A percentile compares a stretch with the other conserved stretches of the same genome.
phyloP scores from a whole-genome alignment of 2,797 vertebrate species.

The Anisognathus igniventris region DNA sequence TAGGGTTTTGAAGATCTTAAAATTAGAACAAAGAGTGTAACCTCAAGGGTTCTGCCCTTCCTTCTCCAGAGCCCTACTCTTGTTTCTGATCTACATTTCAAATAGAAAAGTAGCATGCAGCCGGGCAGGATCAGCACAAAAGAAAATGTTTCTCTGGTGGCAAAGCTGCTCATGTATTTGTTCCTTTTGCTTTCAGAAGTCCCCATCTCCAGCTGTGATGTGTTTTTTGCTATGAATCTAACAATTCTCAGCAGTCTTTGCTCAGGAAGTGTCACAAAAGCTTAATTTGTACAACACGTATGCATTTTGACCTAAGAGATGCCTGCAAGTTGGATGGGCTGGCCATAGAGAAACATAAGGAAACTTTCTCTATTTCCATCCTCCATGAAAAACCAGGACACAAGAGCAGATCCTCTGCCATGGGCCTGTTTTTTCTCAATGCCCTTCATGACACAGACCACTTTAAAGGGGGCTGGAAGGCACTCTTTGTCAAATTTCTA shows the following conservation, averaged over 20 bases:
- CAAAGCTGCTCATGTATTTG: background rate
- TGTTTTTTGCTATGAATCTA: background rate
- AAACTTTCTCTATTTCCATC: slow-evolving; percentile 36
- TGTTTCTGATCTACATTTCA: background rate
- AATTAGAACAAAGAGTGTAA: background rate
- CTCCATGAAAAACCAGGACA: background rate
- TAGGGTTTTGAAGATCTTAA: background rate
- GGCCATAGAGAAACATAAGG: background rate
- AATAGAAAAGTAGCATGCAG: background rate
- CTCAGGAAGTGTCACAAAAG: background rate
- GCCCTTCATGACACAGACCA: slow-evolving; percentile 1
- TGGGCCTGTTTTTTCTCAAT: slow-evolving; percentile 25
- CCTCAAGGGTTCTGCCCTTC: background rate
- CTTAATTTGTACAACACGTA: background rate
- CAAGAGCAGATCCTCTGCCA: background rate
- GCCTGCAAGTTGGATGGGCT: background rate
- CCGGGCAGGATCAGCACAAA: background rate
- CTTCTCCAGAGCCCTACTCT: background rate
- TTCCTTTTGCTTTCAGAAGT: background rate
- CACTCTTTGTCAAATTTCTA: slow-evolving; percentile 59
- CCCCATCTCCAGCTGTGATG: slow-evolving; percentile 16
- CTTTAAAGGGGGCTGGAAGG: slow-evolving; percentile 43
- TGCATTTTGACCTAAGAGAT: background rate
- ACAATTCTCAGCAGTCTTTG: background rate
- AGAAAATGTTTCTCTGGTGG: background rate